Percentiles rank a stretch among this genome's conserved stretches.
phyloP scores from a whole-genome alignment of 1,140 invertebrate genomes.

The Lasioglossum baleicum region DNA sequence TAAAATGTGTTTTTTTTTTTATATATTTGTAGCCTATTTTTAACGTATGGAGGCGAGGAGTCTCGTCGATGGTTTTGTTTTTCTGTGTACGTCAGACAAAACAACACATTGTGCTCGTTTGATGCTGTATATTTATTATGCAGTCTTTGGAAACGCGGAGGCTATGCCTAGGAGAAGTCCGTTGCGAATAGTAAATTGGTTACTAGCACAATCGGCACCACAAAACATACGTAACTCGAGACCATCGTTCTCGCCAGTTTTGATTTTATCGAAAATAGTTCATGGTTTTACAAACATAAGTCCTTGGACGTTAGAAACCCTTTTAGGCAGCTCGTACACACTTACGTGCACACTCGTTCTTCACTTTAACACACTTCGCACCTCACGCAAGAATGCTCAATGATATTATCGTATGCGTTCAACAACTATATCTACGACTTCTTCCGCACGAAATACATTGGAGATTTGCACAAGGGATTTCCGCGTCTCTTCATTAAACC shows the following conservation, averaged over 20 bases:
- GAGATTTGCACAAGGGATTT: conserved; percentile 17
- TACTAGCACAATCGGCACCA: conserved; percentile 53
- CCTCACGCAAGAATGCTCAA: conserved; percentile 58
- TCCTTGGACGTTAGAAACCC: conserved; percentile 60
- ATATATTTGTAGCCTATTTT: conserved; percentile 15
- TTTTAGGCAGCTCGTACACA: conserved; percentile 61
- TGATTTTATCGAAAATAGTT: conserved; percentile 49
- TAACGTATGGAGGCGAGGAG: conserved; percentile 21
- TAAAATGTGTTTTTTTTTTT: conserved; percentile 33
- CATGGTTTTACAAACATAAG: conserved; percentile 54
- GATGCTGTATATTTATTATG: conserved; percentile 19
- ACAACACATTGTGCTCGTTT: conserved; percentile 32
- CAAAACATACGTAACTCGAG: conserved; percentile 44
- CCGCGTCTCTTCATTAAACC: conserved; percentile 16
- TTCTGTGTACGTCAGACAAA: conserved; percentile 18
- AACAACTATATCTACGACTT: conserved; percentile 25
- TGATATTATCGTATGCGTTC: conserved; percentile 21
- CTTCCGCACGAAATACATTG: conserved; percentile 34
- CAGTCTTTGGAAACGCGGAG: conserved; percentile 40
- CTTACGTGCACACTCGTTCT: conserved; percentile 67
- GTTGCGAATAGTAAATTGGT: conserved; percentile 32
- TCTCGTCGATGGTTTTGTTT: conserved; percentile 21
- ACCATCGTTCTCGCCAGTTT: conserved; percentile 40
- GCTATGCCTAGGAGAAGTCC: conserved; percentile 55
- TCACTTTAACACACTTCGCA: conserved; percentile 65